Evolutionary conservation across 1,140 invertebrate genomes (phyloP).

Genomic region (Drosophila virilis): DNA sequence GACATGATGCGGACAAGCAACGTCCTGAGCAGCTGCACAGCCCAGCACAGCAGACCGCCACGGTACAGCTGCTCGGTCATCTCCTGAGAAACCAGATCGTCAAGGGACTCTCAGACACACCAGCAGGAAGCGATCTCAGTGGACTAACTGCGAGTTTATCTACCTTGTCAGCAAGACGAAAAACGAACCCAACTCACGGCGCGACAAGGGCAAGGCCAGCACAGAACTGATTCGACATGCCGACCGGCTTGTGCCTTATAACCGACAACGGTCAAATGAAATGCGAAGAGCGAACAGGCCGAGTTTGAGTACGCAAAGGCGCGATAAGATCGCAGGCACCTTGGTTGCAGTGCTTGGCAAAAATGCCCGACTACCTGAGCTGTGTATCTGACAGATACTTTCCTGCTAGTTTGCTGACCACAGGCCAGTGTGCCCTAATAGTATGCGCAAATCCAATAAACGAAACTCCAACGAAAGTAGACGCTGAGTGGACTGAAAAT

Average conservation of each 20-base stretch:
- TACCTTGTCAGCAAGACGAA: slow-evolving; percentile 1
- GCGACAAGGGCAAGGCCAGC: slow-evolving; percentile 61
- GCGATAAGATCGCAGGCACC: slow-evolving; percentile 43
- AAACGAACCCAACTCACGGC: slow-evolving; percentile 26
- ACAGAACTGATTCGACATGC: slow-evolving; percentile 65
- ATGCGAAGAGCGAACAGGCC: slow-evolving; percentile 35
- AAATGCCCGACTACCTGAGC: slow-evolving; percentile 31
- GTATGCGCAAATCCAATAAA: slow-evolving; percentile 48
- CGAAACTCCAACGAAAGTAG: slow-evolving; percentile 35
- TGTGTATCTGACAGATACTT: slow-evolving; percentile 18
- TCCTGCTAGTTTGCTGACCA: not conserved
- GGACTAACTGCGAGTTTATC: slow-evolving; percentile 3
- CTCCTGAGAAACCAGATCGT: slow-evolving; percentile 2
- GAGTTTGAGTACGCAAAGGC: slow-evolving; percentile 28
- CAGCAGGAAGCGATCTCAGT: not conserved
- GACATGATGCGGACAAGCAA: slow-evolving; percentile 35
- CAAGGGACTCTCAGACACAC: slow-evolving; percentile 8
- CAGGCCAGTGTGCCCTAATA: slow-evolving; percentile 44
- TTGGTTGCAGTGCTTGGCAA: slow-evolving; percentile 31
- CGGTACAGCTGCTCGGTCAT: slow-evolving; percentile 38
- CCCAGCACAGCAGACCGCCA: slow-evolving; percentile 38
- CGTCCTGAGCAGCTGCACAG: slow-evolving; percentile 40
- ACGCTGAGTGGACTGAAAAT: slow-evolving; percentile 67
- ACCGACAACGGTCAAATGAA: slow-evolving; percentile 33
- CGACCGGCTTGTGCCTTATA: slow-evolving; percentile 61